These are phyloP conservation scores for Chrysochloris asiatica DNA, from an alignment of 2,113 vertebrate genomes.

Conservation along the genomic window DNA sequence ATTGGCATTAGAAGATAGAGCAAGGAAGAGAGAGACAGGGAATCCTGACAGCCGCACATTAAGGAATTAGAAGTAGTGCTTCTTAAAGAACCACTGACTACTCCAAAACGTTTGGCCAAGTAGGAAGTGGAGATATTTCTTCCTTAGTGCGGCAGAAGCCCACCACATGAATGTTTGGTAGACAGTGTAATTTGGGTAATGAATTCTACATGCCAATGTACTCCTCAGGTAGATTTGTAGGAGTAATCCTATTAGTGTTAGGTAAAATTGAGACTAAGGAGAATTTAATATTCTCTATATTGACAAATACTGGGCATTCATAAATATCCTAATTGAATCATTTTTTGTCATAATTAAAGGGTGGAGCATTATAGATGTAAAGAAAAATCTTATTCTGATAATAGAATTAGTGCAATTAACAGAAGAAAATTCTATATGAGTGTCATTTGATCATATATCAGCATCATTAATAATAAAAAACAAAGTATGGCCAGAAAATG, in stretches of 20 bases:
- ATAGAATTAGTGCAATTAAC: neutral
- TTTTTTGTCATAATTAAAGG: constrained; percentile 4
- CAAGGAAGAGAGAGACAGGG: neutral
- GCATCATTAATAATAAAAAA: constrained; percentile 1
- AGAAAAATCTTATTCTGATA: neutral
- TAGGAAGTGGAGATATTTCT: neutral
- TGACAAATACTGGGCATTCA: neutral
- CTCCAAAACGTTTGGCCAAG: too few species aligned
- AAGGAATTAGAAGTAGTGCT: neutral
- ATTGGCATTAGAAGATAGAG: constrained; percentile 1
- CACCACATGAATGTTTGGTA: neutral
- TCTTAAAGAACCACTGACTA: neutral
- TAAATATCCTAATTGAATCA: neutral
- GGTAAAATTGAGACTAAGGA: neutral
- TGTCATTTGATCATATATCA: neutral
- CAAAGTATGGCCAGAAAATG: neutral
- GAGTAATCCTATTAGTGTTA: neutral
- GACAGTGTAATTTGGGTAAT: neutral
- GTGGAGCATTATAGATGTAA: neutral
- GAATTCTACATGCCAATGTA: neutral
- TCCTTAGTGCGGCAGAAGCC: neutral
- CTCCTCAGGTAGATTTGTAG: neutral
- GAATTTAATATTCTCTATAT: neutral
- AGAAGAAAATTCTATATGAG: neutral
- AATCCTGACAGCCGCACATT: neutral